Evolutionary conservation across 53 echinoderm and acorn worm species (phyloP).

Genomic region (Echinarachnius parma): DNA sequence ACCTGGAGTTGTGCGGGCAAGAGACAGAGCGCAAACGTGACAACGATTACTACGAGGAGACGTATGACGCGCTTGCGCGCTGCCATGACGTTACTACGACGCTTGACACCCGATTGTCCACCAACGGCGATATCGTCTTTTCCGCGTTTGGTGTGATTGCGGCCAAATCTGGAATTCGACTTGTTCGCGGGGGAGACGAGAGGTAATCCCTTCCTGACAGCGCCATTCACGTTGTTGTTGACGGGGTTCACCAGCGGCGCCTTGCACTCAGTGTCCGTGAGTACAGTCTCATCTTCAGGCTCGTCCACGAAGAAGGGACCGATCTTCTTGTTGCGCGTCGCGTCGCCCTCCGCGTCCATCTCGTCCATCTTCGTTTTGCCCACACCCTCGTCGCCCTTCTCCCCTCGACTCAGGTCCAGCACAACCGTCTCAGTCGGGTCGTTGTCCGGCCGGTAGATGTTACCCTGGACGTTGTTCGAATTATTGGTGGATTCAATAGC

Average conservation of each 20-base stretch:
- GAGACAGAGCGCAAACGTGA: slow-evolving; percentile 80
- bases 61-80: slow-evolving; percentile 86
- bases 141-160: slow-evolving; percentile 11
- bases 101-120: slow-evolving; percentile 41
- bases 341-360: slow-evolving; percentile 14
- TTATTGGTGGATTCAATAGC: neutral
- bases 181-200: slow-evolving; percentile 2
- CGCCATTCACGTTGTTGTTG: slow-evolving; percentile 33
- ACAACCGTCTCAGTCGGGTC: slow-evolving; percentile 40
- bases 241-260: slow-evolving; percentile 15
- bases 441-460: slow-evolving; percentile 43
- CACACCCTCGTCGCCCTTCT: slow-evolving; percentile 28
- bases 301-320: slow-evolving; percentile 82
- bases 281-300: slow-evolving; percentile 26
- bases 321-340: slow-evolving; percentile 48
- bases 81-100: slow-evolving; percentile 67
- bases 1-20: slow-evolving; percentile 75
- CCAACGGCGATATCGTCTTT: slow-evolving; percentile 20
- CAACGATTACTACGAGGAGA: slow-evolving; percentile 66
- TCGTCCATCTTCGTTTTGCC: slow-evolving; percentile 17
- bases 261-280: slow-evolving; percentile 1
- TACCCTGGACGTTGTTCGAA: neutral
- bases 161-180: slow-evolving; percentile 12
- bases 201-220: neutral
- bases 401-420: slow-evolving; percentile 3